These are phyloP conservation scores for Anseranas semipalmata DNA, from an alignment of 2,113 vertebrate genomes.

Conservation along the genomic window DNA sequence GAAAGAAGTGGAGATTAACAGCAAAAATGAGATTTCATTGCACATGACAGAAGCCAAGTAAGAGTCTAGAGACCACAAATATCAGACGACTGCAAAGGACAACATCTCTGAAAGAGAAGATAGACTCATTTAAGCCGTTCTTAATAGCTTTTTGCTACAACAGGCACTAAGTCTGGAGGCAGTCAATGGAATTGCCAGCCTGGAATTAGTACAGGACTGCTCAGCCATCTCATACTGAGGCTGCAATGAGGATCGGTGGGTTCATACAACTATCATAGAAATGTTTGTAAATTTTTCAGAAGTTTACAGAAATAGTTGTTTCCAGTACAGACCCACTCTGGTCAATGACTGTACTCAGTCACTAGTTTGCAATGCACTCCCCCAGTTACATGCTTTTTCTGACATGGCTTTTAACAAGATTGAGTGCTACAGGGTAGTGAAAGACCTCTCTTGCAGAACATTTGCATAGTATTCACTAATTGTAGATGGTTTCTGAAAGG, in stretches of 20 bases:
- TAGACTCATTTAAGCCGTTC: not conserved
- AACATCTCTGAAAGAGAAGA: not conserved
- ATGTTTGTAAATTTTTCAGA: not conserved
- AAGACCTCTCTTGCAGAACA: not conserved
- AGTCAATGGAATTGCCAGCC: not conserved
- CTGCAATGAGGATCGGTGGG: not conserved
- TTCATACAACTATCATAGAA: not conserved
- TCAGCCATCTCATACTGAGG: not conserved
- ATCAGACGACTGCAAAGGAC: not conserved
- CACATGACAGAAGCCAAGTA: not conserved
- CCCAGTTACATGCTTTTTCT: not conserved
- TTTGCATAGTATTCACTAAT: not conserved
- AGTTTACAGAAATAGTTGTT: not conserved
- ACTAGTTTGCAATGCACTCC: not conserved
- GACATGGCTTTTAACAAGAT: not conserved
- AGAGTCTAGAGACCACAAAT: not conserved
- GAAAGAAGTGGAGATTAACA: not conserved
- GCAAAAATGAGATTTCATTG: not conserved
- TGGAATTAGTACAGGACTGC: not conserved
- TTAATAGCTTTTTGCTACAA: not conserved
- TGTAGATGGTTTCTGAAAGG: not conserved
- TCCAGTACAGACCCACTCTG: not conserved
- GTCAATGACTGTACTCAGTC: not conserved
- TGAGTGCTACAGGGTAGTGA: not conserved
- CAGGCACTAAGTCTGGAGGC: not conserved